Evolutionary conservation across 2,797 vertebrate species (phyloP).

Genomic region (Coregonus ussuriensis): DNA sequence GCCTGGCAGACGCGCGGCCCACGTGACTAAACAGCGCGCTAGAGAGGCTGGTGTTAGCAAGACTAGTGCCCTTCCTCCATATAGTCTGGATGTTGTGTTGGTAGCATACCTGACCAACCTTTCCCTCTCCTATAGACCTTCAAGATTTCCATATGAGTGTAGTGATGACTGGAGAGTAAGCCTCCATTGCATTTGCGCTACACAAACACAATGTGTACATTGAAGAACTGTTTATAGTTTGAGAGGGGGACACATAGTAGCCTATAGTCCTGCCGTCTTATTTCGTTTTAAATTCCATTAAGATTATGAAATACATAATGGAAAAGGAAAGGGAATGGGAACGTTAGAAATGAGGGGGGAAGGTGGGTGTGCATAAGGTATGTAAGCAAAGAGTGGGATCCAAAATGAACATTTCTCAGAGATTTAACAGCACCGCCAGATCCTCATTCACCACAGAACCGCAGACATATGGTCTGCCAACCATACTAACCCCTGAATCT

Average conservation of each 20-base stretch:
- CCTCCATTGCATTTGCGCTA: no score
- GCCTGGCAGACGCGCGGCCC: no score
- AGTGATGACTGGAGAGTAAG: no score
- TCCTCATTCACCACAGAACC: constrained; percentile 47
- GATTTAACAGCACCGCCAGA: constrained; percentile 48
- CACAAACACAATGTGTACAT: neutral
- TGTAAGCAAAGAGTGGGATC: constrained; percentile 56
- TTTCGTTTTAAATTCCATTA: constrained; percentile 1
- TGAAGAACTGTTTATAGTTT: neutral
- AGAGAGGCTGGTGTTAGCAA: no score
- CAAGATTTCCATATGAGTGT: no score
- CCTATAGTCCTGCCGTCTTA: neutral
- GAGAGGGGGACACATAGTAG: neutral
- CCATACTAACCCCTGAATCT: constrained; percentile 25
- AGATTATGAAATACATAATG: neutral
- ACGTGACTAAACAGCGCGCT: no score
- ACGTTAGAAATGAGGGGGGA: constrained; percentile 32
- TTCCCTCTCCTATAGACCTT: no score
- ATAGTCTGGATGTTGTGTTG: no score
- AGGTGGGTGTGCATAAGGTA: constrained; percentile 52
- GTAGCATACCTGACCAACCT: no score
- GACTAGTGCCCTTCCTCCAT: no score
- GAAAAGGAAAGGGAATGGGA: constrained; percentile 25
- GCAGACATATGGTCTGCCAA: constrained; percentile 55
- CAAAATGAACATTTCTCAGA: constrained; percentile 62